These are phyloP conservation scores for Furnarius figulus DNA, from an alignment of 2,113 vertebrate species.

Conservation along the genomic window DNA sequence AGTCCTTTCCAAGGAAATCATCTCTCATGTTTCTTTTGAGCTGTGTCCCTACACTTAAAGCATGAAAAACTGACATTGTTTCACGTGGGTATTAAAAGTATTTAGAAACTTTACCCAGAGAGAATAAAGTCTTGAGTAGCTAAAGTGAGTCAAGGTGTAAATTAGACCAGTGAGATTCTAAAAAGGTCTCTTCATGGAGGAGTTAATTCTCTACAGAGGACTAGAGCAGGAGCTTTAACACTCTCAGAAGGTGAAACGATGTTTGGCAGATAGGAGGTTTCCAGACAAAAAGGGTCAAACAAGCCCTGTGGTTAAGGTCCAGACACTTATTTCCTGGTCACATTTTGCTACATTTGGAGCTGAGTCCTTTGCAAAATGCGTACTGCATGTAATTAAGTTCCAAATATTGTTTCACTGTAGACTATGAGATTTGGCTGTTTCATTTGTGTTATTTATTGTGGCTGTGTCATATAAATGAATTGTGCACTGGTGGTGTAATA, in stretches of 20 bases:
- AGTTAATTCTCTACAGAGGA: neutral
- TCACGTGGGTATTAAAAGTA: neutral
- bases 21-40: neutral
- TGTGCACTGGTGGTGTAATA: neutral
- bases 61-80: neutral
- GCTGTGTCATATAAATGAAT: neutral
- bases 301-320: neutral
- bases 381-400: neutral
- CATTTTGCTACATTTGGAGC: neutral
- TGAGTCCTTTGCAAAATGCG: conserved; percentile 1
- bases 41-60: neutral
- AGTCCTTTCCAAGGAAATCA: neutral
- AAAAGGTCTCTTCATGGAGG: neutral
- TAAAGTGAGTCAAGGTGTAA: neutral
- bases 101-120: neutral
- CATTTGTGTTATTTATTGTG: neutral
- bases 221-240: neutral
- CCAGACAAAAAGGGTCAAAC: neutral
- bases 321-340: neutral
- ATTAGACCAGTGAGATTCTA: neutral
- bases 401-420: neutral
- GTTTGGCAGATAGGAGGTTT: neutral
- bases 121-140: neutral
- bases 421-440: neutral
- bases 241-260: neutral